These are phyloP conservation scores for Enoplosus armatus DNA, from an alignment of 2,797 vertebrate genomes.

Conservation along the genomic window DNA sequence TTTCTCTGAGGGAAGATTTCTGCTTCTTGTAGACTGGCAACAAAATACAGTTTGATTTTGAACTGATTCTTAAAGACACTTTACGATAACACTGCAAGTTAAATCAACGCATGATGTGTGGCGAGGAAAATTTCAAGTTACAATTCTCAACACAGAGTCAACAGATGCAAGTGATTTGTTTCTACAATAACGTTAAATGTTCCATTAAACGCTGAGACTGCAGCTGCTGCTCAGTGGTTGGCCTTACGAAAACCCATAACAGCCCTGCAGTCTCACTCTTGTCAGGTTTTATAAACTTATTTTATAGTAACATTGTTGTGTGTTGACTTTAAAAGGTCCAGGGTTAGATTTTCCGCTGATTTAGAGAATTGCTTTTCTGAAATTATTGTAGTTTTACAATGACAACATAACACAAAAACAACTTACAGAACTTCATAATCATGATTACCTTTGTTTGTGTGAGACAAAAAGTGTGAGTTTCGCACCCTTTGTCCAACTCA, in stretches of 20 bases:
- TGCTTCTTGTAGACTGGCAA: slow-evolving; percentile 1
- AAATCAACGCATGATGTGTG: slow-evolving; percentile 10
- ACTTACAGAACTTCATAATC: not conserved
- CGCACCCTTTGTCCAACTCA: not conserved
- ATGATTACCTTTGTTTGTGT: not conserved
- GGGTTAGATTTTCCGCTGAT: not conserved
- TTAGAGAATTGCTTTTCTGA: not conserved
- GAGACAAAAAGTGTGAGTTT: slow-evolving; percentile 17
- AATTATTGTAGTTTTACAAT: not conserved
- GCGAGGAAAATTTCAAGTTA: not conserved
- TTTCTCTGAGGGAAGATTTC: slow-evolving; percentile 31
- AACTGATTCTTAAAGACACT: slow-evolving; percentile 3
- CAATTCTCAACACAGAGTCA: not conserved
- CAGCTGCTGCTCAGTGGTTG: slow-evolving; percentile 29
- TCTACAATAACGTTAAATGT: slow-evolving; percentile 18
- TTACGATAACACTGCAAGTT: not conserved
- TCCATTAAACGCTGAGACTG: slow-evolving; percentile 36
- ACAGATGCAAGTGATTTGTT: slow-evolving; percentile 35
- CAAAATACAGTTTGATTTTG: slow-evolving; percentile 15
- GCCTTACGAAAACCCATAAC: not conserved
- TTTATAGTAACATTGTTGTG: slow-evolving; percentile 3
- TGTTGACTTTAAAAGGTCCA: slow-evolving; percentile 15
- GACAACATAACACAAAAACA: not conserved
- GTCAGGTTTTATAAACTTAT: slow-evolving; percentile 15
- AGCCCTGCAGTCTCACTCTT: slow-evolving; percentile 8